These are phyloP conservation scores for Thymelicus lineola DNA, from an alignment of 2,888 invertebrate species.

Conservation along the genomic window DNA sequence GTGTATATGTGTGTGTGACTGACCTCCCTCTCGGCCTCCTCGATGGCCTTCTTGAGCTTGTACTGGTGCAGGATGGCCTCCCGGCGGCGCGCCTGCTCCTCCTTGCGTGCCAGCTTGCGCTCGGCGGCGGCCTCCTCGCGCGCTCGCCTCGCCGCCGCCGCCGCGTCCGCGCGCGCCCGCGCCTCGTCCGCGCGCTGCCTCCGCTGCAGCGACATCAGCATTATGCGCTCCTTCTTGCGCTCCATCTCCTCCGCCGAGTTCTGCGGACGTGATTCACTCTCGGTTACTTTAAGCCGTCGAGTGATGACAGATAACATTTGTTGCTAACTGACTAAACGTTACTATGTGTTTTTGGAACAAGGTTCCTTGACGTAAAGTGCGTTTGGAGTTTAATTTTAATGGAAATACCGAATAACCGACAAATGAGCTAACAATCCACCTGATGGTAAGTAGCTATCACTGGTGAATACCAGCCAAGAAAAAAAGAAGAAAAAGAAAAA, in stretches of 20 bases:
- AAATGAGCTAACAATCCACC: too few relatives aligned
- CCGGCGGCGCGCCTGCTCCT: slow-evolving; percentile 94
- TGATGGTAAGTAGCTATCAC: too few relatives aligned
- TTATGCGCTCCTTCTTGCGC: slow-evolving; percentile 95
- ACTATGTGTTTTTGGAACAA: too few relatives aligned
- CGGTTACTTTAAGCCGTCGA: too few relatives aligned
- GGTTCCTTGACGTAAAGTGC: too few relatives aligned
- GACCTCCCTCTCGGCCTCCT: slow-evolving; percentile 95
- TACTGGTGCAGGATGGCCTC: slow-evolving; percentile 96
- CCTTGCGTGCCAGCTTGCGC: slow-evolving; percentile 89
- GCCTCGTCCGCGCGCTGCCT: slow-evolving; percentile 96
- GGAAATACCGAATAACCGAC: too few relatives aligned
- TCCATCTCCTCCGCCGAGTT: slow-evolving; percentile 96
- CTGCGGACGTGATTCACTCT: slow-evolving; percentile 69
- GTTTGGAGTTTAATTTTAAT: too few relatives aligned
- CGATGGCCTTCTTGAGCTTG: slow-evolving; percentile 96
- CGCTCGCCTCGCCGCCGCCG: slow-evolving; percentile 90
- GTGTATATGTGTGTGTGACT: background rate
- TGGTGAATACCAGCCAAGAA: too few relatives aligned
- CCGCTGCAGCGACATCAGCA: slow-evolving; percentile 94
- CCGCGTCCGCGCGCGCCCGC: slow-evolving; percentile 93
- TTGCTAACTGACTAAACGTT: too few relatives aligned
- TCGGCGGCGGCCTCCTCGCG: slow-evolving; percentile 91
- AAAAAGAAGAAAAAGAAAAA: too few relatives aligned
- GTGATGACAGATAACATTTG: too few relatives aligned